Percentiles rank a stretch among this genome's conserved stretches.
phyloP scores from a whole-genome alignment of 2,888 invertebrate species.

The Anodontia alba region DNA sequence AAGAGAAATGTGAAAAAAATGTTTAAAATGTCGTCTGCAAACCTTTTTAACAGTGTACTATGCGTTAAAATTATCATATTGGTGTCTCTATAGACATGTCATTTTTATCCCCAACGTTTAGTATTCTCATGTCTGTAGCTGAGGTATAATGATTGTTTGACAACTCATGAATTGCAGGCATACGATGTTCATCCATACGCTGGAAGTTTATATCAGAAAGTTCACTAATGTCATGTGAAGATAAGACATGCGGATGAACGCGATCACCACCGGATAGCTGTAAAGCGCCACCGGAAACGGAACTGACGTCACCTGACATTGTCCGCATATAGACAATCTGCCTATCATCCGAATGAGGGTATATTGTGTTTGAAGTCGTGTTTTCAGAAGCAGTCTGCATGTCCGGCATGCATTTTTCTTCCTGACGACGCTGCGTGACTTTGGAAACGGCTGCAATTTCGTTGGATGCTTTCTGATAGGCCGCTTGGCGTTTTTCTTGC shows the following conservation, averaged over 20 bases:
- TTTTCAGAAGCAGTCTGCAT: background rate
- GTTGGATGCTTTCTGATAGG: background rate
- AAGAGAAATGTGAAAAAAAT: too few species aligned
- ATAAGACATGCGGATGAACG: background rate
- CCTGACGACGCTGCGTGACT: background rate
- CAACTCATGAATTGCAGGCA: background rate
- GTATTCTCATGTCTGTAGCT: background rate
- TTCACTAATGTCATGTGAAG: background rate
- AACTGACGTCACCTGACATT: background rate
- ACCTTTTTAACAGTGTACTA: too few species aligned
- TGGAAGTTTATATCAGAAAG: background rate
- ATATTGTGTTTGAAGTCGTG: background rate
- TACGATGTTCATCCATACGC: background rate
- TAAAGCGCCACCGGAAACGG: background rate
- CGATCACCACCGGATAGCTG: background rate
- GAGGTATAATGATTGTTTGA: background rate
- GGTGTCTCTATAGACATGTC: too few species aligned
- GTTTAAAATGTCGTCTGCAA: too few species aligned
- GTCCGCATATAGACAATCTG: background rate
- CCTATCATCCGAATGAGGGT: background rate
- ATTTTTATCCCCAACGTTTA: too few species aligned
- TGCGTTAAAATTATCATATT: too few species aligned
- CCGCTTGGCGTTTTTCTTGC: slow-evolving; percentile 58
- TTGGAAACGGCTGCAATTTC: background rate
- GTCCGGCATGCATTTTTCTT: background rate